Base-by-base conservation (phyloP, 2,797 vertebrate genomes). In the Chiroxiphia lanceolata region DNA sequence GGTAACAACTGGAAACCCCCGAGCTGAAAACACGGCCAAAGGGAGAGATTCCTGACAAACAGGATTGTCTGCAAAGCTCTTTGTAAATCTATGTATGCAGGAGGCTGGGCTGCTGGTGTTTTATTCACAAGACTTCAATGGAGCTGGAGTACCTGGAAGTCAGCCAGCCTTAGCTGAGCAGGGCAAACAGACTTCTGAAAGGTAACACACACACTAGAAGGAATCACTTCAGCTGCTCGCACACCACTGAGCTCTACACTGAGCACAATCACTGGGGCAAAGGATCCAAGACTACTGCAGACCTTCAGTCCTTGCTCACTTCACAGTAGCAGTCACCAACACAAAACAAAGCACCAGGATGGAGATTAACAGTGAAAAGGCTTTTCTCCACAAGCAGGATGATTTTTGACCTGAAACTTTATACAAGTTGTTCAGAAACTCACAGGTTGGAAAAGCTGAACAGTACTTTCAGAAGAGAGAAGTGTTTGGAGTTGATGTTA, bases 171-270 rank as follows among this genome's bases (percentile, higher is more conserved):
- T 63, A 84, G 87, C 14, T 83, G 61, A 74, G 74, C 70, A 94
- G 90, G 80, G 77, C 93, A 96, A 95, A 90, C 90, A 94, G 80
- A 94, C 70, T 94, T 79, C 83, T 83, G 77, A 93, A 94, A 94
- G 93, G 88, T 93, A 96, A 84, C 82, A 89, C 82, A 87, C 77
- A 92, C 34, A 56, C 57, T 50, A 38, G 50, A 88, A 95, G 65
- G 68, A 92, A 87, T 50, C 38, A 19, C 76, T 90, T 83, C 83
- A 95, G 83, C 78, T 80, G 34, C 86, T 87, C 13, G 0, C 59
- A 82, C 67, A 60, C 61, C n/a, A 63, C 82, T 7, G 70, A 90
- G 75, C 79, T 87, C 91, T 44, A 78, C 6, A 14, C 16, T 0
- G 1, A 86, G 76, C 50, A 89, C 70, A 82, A 44, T 50, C 53